These are phyloP conservation scores for Scortum barcoo DNA, from an alignment of 2,113 vertebrate species.

Conservation along the genomic window DNA sequence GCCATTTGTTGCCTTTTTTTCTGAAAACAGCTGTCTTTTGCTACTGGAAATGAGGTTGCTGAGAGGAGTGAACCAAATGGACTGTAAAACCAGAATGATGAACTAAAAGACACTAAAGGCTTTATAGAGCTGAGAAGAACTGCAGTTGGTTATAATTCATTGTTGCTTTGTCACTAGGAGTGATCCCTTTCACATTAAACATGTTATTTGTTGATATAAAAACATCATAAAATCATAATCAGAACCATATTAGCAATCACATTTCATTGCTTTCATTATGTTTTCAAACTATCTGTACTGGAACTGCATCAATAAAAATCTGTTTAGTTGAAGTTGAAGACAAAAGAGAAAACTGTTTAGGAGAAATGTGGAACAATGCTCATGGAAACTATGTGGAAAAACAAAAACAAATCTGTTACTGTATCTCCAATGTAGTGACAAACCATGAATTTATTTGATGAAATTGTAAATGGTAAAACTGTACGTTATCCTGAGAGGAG, in stretches of 20 bases:
- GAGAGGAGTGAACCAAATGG: not conserved
- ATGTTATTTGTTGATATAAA: too few relatives aligned
- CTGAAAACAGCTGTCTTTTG: not conserved
- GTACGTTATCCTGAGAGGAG: not conserved
- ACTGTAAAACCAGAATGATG: not conserved
- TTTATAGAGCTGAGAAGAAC: not conserved
- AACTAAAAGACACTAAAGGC: not conserved
- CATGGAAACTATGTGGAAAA: not conserved
- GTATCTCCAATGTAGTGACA: not conserved
- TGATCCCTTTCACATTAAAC: too few relatives aligned
- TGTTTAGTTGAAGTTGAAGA: not conserved
- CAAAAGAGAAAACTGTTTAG: not conserved
- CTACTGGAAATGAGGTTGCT: not conserved
- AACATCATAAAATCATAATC: too few relatives aligned
- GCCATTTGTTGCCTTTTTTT: not conserved
- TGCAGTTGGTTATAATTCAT: not conserved
- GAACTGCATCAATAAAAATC: not conserved
- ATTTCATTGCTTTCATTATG: too few relatives aligned
- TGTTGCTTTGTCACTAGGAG: not conserved
- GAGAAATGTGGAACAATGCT: not conserved
- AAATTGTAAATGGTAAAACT: not conserved
- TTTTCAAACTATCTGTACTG: not conserved
- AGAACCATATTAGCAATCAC: too few relatives aligned
- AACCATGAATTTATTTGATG: not conserved
- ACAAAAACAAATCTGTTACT: not conserved